Evolutionary conservation across 2,888 invertebrate genomes (phyloP), one percentile per base, ranked within the genome.

Genomic region (Brachyopa scutellaris): DNA sequence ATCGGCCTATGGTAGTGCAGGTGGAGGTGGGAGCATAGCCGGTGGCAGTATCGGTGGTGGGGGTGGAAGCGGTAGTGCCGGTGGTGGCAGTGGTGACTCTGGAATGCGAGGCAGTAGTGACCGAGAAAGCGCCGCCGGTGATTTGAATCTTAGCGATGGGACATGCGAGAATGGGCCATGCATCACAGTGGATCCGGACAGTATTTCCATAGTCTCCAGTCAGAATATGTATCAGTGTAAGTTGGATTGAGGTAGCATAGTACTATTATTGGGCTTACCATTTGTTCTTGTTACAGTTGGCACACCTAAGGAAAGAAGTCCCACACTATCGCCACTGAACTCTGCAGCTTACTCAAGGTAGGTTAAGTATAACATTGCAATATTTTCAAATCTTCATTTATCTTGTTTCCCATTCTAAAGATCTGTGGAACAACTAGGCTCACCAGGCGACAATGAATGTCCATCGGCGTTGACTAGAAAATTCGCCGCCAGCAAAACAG

Each of bases 291-390:
- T 82, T 84, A 11, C 92, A 93, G 95, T 95, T 87, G 95, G 95
- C 85, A 95, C 95, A 19, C 95, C 95, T 8, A 94, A 96, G 86
- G 96, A 96, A 89, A 95, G 95, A 91, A 96, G 95, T 88, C 96
- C 96, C 0, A 95, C 96, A 19, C 89, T 96, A 85, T 96, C 96
- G 51, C 96, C 96, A 7, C 92, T 96, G 87, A 96, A 95, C 90
- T 92, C 92, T 6, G 93, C 93, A 9, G 94, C 95, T 11, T 96
- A 96, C 90, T 94, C 95, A 26, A 93, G 95, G 89, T 95, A 85
- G 8, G 8, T 49, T 4, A 15, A 36, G n/a, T n/a, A n/a, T n/a
- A n/a, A n/a, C n/a, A n/a, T n/a, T n/a, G n/a, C n/a, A n/a, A n/a
- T n/a, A 26, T 26, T 26, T 26, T 26, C 26, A 6, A 26, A 26